phyloP scores from a whole-genome alignment of 1,140 invertebrate species.

The roundworm (Caenorhabditis elegans) region WBcel235 BX284606.5:4096001-4096500 shows the following conservation, averaged over 20 bases:
- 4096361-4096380: constrained; percentile 31
- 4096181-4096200: no score
- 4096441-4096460: neutral
- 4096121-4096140: no score
- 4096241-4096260: constrained; percentile 55
- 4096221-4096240: constrained; percentile 57
- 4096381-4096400: constrained; percentile 20
- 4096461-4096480: neutral
- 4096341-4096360: neutral
- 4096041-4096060: no score
- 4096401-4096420: constrained; percentile 13
- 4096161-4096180: no score
- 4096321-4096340: constrained; percentile 54
- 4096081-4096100: no score
- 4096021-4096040: no score
- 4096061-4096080: no score
- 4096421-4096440: constrained; percentile 30
- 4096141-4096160: no score
- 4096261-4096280: constrained; percentile 48
- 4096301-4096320: constrained; percentile 59
- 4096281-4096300: constrained; percentile 48
- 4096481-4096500: neutral
- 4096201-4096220: no score
- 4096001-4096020: no score
- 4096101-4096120: no score